phyloP scores from a whole-genome alignment of 1,140 invertebrate species.

The Apis mellifera region DNA sequence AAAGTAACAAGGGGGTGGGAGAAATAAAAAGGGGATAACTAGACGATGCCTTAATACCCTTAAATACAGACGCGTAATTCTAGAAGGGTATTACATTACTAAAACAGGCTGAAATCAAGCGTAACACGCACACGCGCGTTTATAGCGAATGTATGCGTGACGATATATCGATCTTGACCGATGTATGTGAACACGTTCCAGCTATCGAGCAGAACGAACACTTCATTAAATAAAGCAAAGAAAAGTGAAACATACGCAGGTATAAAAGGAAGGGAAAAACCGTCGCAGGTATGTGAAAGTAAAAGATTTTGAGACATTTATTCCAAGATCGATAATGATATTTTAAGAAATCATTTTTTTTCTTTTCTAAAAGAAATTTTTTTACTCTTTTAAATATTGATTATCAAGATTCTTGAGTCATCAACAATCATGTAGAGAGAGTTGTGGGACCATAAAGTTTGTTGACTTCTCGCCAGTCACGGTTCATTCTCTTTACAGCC shows the following conservation, averaged over 20 bases:
- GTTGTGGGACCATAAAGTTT: conserved; percentile 32
- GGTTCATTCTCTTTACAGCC: conserved; percentile 64
- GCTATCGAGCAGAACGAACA: conserved; percentile 1
- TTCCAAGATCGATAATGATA: not conserved
- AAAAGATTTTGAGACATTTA: not conserved
- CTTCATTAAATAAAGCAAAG: conserved; percentile 11
- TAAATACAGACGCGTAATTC: conserved; percentile 71
- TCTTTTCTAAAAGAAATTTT: not conserved
- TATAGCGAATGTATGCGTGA: not conserved
- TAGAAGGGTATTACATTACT: conserved; percentile 77
- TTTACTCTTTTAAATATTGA: conserved; percentile 19
- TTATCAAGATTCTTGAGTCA: conserved; percentile 25
- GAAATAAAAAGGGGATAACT: conserved; percentile 57
- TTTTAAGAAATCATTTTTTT: not conserved
- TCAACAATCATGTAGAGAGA: conserved; percentile 6
- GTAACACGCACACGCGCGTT: conserved; percentile 17
- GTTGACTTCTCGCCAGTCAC: conserved; percentile 62
- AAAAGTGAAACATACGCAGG: conserved; percentile 3
- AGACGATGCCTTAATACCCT: conserved; percentile 69
- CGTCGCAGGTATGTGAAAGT: not conserved
- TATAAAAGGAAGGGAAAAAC: not conserved
- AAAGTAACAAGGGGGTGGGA: conserved; percentile 18
- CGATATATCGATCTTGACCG: conserved; percentile 19
- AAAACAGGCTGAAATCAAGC: conserved; percentile 67
- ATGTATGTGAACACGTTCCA: conserved; percentile 39